Conservation (phyloP, 2,113 vertebrate genomes). For the Butorides virescens region DNA sequence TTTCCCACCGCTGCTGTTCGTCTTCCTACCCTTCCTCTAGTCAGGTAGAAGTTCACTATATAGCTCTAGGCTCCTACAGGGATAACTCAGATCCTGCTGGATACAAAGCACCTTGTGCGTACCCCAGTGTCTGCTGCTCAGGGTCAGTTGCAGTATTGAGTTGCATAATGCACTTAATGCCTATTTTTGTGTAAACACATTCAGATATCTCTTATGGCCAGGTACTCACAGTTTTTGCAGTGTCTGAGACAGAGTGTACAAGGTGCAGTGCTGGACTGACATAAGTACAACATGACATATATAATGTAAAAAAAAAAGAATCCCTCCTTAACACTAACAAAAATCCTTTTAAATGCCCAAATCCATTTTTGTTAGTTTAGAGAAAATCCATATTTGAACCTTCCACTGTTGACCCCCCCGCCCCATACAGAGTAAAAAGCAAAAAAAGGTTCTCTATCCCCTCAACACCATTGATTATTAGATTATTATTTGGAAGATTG, state of each 20-base stretch:
- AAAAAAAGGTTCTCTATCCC: background rate
- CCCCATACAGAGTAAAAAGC: background rate
- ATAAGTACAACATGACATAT: background rate
- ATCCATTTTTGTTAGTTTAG: background rate
- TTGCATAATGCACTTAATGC: background rate
- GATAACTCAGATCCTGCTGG: background rate
- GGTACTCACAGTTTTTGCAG: background rate
- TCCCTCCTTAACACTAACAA: background rate
- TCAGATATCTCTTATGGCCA: background rate
- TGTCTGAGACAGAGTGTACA: background rate
- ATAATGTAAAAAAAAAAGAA: background rate
- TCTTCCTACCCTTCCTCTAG: slow-evolving; percentile 13
- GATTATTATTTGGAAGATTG: background rate
- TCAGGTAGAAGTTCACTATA: background rate
- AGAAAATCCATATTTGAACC: background rate
- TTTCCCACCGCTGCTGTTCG: slow-evolving; percentile 32
- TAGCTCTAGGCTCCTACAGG: background rate
- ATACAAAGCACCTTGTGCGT: background rate
- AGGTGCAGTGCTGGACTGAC: background rate
- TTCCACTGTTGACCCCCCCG: background rate
- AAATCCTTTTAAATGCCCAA: background rate
- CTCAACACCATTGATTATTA: background rate
- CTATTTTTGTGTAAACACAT: background rate
- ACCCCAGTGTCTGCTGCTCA: background rate
- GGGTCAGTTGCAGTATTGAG: background rate